These are phyloP conservation scores for Steinernema carpocapsae DNA, from an alignment of 2,888 invertebrate species.

Conservation along the genomic window DNA sequence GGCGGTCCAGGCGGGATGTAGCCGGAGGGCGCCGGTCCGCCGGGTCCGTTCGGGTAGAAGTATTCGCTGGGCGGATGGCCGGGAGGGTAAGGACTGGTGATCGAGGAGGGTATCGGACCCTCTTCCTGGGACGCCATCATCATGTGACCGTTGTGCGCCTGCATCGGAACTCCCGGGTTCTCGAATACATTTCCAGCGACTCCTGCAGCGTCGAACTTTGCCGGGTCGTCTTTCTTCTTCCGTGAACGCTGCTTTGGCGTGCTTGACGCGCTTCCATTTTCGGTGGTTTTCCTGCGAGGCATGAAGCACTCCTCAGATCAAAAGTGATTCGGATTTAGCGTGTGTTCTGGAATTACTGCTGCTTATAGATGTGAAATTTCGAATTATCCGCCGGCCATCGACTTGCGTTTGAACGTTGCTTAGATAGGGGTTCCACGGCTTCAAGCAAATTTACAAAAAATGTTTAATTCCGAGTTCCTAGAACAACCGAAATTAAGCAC, in stretches of 20 bases:
- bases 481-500: too few relatives aligned
- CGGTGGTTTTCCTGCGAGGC: constrained; percentile 22
- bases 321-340: background rate
- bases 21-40: constrained; percentile 7
- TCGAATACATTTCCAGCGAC: constrained; percentile 11
- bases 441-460: too few relatives aligned
- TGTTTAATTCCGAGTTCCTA: too few relatives aligned
- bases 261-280: constrained; percentile 28
- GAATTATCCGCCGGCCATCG: constrained; percentile 23
- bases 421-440: too few relatives aligned
- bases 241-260: constrained; percentile 29
- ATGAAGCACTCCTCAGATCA: constrained; percentile 6
- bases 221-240: constrained; percentile 22
- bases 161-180: background rate
- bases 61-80: background rate
- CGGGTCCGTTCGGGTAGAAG: constrained; percentile 19
- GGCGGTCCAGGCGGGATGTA: constrained; percentile 15
- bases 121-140: constrained; percentile 27
- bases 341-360: background rate
- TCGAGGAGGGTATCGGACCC: constrained; percentile 18
- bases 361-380: background rate
- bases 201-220: background rate
- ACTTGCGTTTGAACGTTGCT: background rate
- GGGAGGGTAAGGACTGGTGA: constrained; percentile 13
- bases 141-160: constrained; percentile 29